Conservation (phyloP, 2,797 vertebrate genomes). For the Melanotaenia trifasciata region DNA sequence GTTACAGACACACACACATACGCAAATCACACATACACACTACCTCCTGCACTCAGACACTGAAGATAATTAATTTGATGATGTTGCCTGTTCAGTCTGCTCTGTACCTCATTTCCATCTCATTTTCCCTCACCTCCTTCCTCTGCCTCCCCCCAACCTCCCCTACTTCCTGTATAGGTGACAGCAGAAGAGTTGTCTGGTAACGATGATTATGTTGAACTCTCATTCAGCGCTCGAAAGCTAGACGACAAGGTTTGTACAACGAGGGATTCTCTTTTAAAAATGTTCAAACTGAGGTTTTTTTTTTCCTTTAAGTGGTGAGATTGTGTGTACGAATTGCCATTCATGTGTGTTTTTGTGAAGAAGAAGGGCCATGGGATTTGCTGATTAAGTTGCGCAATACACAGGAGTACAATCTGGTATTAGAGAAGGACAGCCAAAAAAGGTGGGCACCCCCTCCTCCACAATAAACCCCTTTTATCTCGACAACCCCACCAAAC, state of each 20-base stretch:
- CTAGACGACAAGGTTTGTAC: conserved; percentile 95
- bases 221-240: conserved; percentile 96
- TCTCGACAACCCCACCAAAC: conserved; percentile 49
- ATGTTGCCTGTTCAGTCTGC: conserved; percentile 56
- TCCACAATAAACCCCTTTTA: conserved; percentile 43
- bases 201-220: conserved; percentile 97
- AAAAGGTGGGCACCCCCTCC: conserved; percentile 44
- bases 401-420: conserved; percentile 52
- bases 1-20: conserved; percentile 12
- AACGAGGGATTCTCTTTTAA: background rate
- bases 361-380: conserved; percentile 41
- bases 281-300: background rate
- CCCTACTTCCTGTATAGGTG: conserved; percentile 81
- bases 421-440: conserved; percentile 53
- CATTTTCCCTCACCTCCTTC: conserved; percentile 56
- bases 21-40: conserved; percentile 15
- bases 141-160: background rate
- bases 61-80: conserved; percentile 71
- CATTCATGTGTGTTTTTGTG: conserved; percentile 19
- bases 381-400: conserved; percentile 46
- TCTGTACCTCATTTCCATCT: conserved; percentile 69
- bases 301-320: conserved; percentile 5
- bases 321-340: conserved; percentile 13
- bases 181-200: conserved; percentile 97
- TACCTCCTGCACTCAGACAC: conserved; percentile 29